These are phyloP conservation scores for Steromphala cineraria DNA, from an alignment of 2,888 invertebrate species.

Conservation along the genomic window DNA sequence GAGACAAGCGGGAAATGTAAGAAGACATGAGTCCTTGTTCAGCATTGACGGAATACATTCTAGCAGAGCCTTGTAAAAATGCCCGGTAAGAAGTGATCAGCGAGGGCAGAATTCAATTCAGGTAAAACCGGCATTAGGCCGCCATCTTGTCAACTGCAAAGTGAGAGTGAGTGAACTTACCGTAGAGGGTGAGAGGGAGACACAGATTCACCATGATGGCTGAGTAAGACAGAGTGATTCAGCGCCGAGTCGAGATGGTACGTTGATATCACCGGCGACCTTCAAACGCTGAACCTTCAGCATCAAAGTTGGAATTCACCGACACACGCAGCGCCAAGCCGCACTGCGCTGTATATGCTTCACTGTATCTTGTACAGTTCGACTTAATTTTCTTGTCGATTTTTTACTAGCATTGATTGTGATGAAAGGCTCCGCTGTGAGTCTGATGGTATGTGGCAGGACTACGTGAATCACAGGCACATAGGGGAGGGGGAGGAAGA, in stretches of 20 bases:
- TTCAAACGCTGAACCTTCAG: no score
- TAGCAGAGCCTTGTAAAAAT: no score
- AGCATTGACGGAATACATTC: no score
- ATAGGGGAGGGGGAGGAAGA: not conserved
- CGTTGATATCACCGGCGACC: no score
- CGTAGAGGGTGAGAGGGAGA: not conserved
- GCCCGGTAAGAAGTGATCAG: no score
- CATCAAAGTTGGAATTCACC: no score
- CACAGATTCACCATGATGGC: not conserved
- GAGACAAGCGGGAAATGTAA: no score
- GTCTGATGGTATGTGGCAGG: slow-evolving; percentile 2
- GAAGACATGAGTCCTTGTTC: no score
- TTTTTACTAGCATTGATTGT: slow-evolving; percentile 14
- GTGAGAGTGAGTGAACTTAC: not conserved
- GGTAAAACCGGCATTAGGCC: not conserved
- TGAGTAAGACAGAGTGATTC: not conserved
- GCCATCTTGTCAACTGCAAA: not conserved
- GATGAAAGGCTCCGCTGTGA: slow-evolving; percentile 11
- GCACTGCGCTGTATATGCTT: not conserved
- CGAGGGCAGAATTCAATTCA: no score
- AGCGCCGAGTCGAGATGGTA: no score
- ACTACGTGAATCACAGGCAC: not conserved
- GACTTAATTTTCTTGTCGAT: slow-evolving; percentile 7
- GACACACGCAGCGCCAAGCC: no score
- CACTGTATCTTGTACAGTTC: not conserved